A percentile compares a stretch with the other conserved stretches of the same genome.
These are phyloP conservation scores for Elaphurus davidianus DNA, from an alignment of 2,113 vertebrate species.

Conservation along the genomic window DNA sequence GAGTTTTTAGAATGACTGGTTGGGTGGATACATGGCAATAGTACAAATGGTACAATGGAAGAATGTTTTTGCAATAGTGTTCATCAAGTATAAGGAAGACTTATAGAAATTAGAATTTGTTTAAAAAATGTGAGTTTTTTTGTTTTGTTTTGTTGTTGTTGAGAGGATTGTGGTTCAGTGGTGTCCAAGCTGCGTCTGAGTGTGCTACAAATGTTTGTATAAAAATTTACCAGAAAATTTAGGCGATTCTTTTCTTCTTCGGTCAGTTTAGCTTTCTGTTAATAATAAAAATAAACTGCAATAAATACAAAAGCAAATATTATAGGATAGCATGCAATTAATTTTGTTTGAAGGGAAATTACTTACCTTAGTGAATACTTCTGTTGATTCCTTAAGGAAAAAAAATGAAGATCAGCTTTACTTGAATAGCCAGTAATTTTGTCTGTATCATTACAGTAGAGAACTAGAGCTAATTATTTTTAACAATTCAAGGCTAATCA, in stretches of 20 bases:
- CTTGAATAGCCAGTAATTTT: neutral
- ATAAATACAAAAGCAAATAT: constrained; percentile 5
- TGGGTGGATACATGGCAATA: neutral
- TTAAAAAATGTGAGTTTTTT: neutral
- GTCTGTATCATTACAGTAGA: neutral
- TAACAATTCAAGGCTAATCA: neutral
- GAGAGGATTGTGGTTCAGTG: neutral
- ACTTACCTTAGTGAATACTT: neutral
- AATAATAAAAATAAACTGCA: neutral
- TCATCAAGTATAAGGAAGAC: neutral
- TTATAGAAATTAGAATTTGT: neutral
- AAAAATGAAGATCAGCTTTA: neutral
- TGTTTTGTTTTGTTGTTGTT: neutral
- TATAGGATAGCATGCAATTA: neutral
- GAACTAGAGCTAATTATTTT: neutral
- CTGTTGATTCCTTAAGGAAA: neutral
- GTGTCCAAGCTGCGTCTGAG: neutral
- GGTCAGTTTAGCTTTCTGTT: constrained; percentile 32
- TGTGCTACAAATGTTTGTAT: neutral
- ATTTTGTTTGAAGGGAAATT: neutral
- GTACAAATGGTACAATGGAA: neutral
- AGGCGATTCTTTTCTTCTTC: constrained; percentile 2
- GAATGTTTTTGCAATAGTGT: neutral
- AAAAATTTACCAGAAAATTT: constrained; percentile 28
- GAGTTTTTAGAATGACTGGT: neutral